A percentile compares a stretch with the other conserved stretches of the same genome.
These are phyloP conservation scores for Montipora foliosa DNA, from an alignment of 64 coral and sea anemone genomes.

Conservation along the genomic window DNA sequence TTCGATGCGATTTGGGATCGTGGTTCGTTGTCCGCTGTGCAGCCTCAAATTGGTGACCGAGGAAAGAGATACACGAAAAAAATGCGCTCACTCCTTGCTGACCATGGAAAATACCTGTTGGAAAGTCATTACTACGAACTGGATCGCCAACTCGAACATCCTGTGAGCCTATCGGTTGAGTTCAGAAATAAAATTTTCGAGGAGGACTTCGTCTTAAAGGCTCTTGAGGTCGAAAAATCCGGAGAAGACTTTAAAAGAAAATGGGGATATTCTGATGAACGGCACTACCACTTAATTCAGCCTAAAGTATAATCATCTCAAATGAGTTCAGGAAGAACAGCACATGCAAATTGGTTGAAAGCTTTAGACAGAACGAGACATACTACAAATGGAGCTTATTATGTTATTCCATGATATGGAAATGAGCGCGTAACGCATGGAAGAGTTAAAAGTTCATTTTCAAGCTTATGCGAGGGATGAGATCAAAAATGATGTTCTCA, in stretches of 20 bases:
- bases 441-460: too few relatives aligned
- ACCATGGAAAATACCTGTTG: slow-evolving; percentile 40
- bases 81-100: slow-evolving; percentile 23
- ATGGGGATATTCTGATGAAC: neutral
- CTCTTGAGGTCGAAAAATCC: slow-evolving; percentile 34
- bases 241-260: neutral
- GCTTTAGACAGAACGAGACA: too few relatives aligned
- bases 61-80: slow-evolving; percentile 58
- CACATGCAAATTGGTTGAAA: too few relatives aligned
- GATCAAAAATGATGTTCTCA: too few relatives aligned
- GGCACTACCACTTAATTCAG: slow-evolving; percentile 25
- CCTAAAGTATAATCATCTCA: neutral
- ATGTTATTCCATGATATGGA: too few relatives aligned
- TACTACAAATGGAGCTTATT: too few relatives aligned
- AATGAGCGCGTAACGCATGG: too few relatives aligned
- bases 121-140: slow-evolving; percentile 50
- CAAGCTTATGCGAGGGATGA: too few relatives aligned
- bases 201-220: slow-evolving; percentile 29
- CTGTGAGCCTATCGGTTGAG: slow-evolving; percentile 15
- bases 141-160: slow-evolving; percentile 16
- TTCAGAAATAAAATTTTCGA: slow-evolving; percentile 44
- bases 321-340: too few relatives aligned
- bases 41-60: neutral
- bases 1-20: slow-evolving; percentile 76
- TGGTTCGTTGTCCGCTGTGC: slow-evolving; percentile 50